phyloP scores from a whole-genome alignment of 2,113 vertebrate species.

The Tragelaphus buxtoni region DNA sequence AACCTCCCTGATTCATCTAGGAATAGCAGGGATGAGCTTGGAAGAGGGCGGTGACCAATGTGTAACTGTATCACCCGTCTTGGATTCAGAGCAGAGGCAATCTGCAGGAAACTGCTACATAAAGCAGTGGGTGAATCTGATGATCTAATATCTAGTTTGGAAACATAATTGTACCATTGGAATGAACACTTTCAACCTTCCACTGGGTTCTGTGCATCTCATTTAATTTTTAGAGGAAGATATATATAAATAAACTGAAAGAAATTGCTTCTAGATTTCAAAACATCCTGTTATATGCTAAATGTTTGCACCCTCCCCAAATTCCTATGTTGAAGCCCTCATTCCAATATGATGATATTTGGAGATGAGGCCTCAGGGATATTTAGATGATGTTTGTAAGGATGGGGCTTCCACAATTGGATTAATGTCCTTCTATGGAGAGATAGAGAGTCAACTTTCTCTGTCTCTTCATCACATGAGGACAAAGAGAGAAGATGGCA shows the following conservation, averaged over 20 bases:
- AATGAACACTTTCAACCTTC: not conserved
- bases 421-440: not conserved
- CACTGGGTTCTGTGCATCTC: not conserved
- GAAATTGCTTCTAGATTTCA: not conserved
- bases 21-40: not conserved
- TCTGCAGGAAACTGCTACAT: not conserved
- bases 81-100: not conserved
- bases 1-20: not conserved
- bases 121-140: not conserved
- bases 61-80: fast-evolving
- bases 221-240: not conserved
- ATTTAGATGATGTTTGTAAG: not conserved
- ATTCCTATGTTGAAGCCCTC: not conserved
- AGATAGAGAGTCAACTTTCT: not conserved
- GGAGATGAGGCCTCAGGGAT: not conserved
- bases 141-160: not conserved
- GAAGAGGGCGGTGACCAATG: not conserved
- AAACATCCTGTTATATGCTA: not conserved
- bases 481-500: not conserved
- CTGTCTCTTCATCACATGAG: not conserved
- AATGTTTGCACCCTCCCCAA: not conserved
- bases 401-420: not conserved
- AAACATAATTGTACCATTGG: not conserved
- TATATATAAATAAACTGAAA: not conserved
- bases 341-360: not conserved